phyloP scores from a whole-genome alignment of 2,797 vertebrate genomes.

The Danio tinwini region DNA sequence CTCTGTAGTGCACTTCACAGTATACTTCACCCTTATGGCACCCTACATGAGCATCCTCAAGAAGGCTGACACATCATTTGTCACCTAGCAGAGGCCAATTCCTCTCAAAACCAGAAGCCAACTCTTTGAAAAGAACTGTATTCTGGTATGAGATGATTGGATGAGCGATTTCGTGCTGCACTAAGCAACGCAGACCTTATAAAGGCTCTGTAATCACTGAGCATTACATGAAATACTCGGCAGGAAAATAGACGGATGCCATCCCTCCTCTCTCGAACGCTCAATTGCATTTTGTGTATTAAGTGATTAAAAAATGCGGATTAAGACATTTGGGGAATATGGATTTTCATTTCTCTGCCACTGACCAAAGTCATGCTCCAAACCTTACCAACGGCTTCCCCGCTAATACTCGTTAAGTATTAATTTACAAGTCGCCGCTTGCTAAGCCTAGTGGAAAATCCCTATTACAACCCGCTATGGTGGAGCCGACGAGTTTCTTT shows the following conservation, averaged over 20 bases:
- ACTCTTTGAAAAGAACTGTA: conserved; percentile 18
- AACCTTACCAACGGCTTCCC: conserved; percentile 60
- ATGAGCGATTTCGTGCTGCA: conserved; percentile 7
- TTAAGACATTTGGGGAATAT: conserved; percentile 61
- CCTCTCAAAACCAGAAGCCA: conserved; percentile 37
- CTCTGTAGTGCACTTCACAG: conserved; percentile 39
- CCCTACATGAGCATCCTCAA: conserved; percentile 43
- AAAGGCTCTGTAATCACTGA: conserved; percentile 18
- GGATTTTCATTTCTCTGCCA: conserved; percentile 61
- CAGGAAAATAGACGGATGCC: conserved; percentile 17
- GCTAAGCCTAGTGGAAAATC: conserved; percentile 75
- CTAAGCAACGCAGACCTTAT: not conserved
- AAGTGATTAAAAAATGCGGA: conserved; percentile 55
- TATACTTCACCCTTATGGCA: conserved; percentile 21
- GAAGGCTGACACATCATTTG: conserved; percentile 60
- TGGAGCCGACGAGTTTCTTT: conserved; percentile 71
- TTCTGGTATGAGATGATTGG: conserved; percentile 20
- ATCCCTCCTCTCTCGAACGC: conserved; percentile 6
- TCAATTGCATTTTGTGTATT: conserved; percentile 54
- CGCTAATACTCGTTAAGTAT: conserved; percentile 67
- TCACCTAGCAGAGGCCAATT: conserved; percentile 28
- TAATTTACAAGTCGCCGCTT: conserved; percentile 76
- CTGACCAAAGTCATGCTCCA: conserved; percentile 54
- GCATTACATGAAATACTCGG: conserved; percentile 20
- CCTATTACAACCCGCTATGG: conserved; percentile 65